phyloP scores from a whole-genome alignment of 1,140 invertebrate genomes.

The Cheumatopsyche charites region DNA sequence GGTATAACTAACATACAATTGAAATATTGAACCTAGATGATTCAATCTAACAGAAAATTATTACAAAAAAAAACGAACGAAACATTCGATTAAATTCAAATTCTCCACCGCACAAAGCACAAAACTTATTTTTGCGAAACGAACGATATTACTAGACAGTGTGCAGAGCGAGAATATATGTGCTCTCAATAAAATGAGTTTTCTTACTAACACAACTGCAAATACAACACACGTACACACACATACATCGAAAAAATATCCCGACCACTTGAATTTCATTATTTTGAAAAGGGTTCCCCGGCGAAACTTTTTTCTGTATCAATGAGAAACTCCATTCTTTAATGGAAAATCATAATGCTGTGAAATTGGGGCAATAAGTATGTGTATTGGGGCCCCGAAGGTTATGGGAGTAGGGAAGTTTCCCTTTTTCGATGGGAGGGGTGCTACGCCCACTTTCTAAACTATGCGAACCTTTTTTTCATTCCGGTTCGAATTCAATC shows the following conservation, averaged over 20 bases:
- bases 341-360: slow-evolving; percentile 25
- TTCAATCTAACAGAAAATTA: too few species aligned
- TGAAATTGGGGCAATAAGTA: slow-evolving; percentile 23
- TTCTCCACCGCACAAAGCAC: neutral
- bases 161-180: slow-evolving; percentile 25
- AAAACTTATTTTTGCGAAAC: slow-evolving; percentile 22
- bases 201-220: slow-evolving; percentile 5
- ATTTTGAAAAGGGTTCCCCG: slow-evolving; percentile 22
- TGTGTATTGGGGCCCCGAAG: neutral
- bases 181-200: slow-evolving; percentile 27
- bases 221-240: neutral
- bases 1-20: too few species aligned
- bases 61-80: neutral
- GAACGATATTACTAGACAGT: slow-evolving; percentile 24
- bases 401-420: too few species aligned
- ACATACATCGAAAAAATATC: neutral
- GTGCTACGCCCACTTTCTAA: too few species aligned
- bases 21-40: too few species aligned
- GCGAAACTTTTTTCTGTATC: slow-evolving; percentile 18
- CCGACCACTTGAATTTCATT: slow-evolving; percentile 27
- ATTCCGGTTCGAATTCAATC: too few species aligned
- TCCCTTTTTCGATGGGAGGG: neutral
- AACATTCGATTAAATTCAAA: slow-evolving; percentile 15
- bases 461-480: too few species aligned
- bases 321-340: slow-evolving; percentile 27